These are phyloP conservation scores for Tenthredo notha DNA, from an alignment of 2,888 invertebrate genomes.

Conservation along the genomic window DNA sequence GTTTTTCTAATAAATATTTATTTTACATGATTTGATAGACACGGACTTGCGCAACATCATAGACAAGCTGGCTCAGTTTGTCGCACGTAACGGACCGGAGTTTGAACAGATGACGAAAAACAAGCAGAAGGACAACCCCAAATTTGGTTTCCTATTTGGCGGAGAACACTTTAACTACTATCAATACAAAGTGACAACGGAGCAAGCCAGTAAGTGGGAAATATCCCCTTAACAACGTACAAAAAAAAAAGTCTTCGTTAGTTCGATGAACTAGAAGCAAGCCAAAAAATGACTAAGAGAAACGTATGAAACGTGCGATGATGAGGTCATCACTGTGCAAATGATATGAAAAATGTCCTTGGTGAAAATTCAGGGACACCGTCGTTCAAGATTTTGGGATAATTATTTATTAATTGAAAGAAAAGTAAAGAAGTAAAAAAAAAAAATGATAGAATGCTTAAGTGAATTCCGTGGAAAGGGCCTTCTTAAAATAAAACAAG, in stretches of 20 bases:
- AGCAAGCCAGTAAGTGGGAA: slow-evolving; percentile 92
- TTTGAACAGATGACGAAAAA: slow-evolving; percentile 99
- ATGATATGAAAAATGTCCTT: slow-evolving; percentile 64
- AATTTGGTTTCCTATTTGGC: slow-evolving; percentile 98
- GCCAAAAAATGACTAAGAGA: slow-evolving; percentile 60
- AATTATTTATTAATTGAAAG: slow-evolving; percentile 66
- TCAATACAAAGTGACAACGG: slow-evolving; percentile 96
- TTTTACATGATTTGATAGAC: slow-evolving; percentile 81
- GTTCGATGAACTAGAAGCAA: slow-evolving; percentile 66
- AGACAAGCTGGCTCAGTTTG: slow-evolving; percentile 99
- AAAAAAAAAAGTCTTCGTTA: slow-evolving; percentile 64
- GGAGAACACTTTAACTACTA: slow-evolving; percentile 98
- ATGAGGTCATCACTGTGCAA: slow-evolving; percentile 63
- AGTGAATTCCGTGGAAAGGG: slow-evolving; percentile 58
- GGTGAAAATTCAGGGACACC: slow-evolving; percentile 62
- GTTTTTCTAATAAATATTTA: not conserved
- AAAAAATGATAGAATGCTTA: not conserved
- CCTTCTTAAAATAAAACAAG: slow-evolving; percentile 60
- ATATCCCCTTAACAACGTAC: slow-evolving; percentile 69
- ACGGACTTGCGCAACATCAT: slow-evolving; percentile 97
- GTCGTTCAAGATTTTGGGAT: slow-evolving; percentile 68
- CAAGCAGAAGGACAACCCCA: slow-evolving; percentile 98
- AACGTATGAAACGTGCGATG: slow-evolving; percentile 62
- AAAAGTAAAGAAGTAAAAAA: slow-evolving; percentile 37
- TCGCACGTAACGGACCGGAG: slow-evolving; percentile 99